Conservation (phyloP, 2,888 invertebrate species). For the Axea sp. region DNA sequence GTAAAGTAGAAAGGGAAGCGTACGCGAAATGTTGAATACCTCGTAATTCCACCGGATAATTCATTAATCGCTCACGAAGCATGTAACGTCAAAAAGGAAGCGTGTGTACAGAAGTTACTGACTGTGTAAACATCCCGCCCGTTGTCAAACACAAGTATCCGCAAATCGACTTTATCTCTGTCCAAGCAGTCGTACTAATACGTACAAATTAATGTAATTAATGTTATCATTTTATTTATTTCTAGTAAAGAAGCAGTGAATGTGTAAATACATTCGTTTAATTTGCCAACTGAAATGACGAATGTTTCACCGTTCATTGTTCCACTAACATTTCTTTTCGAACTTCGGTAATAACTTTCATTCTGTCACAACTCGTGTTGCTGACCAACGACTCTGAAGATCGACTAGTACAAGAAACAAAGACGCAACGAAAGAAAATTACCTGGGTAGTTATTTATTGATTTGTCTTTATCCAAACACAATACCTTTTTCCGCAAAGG, state of each 20-base stretch:
- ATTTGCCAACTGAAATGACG: neutral
- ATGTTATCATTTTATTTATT: constrained; percentile 9
- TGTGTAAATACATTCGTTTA: constrained; percentile 11
- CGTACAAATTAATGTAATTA: constrained; percentile 45
- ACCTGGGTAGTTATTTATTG: constrained; percentile 1
- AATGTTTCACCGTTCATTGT: neutral
- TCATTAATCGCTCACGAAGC: constrained; percentile 47
- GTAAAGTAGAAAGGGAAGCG: constrained; percentile 17
- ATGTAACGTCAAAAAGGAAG: constrained; percentile 36
- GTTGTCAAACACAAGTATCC: constrained; percentile 32
- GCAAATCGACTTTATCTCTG: constrained; percentile 31
- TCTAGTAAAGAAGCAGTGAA: neutral
- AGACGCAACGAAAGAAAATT: constrained; percentile 2
- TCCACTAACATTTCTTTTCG: constrained; percentile 5
- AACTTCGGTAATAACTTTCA: constrained; percentile 16
- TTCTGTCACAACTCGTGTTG: constrained; percentile 33
- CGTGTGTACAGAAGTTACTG: constrained; percentile 49
- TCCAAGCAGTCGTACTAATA: constrained; percentile 7
- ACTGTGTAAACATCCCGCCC: constrained; percentile 43
- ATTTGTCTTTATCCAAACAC: constrained; percentile 9
- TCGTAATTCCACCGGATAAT: constrained; percentile 14
- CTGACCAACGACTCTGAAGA: neutral
- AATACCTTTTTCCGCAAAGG: neutral
- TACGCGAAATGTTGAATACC: constrained; percentile 16
- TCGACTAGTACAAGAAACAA: constrained; percentile 12